A percentile compares a stretch with the other conserved stretches of the same genome.
These are phyloP conservation scores for Galerucella nymphaeae DNA, from an alignment of 2,888 invertebrate species.

Conservation along the genomic window DNA sequence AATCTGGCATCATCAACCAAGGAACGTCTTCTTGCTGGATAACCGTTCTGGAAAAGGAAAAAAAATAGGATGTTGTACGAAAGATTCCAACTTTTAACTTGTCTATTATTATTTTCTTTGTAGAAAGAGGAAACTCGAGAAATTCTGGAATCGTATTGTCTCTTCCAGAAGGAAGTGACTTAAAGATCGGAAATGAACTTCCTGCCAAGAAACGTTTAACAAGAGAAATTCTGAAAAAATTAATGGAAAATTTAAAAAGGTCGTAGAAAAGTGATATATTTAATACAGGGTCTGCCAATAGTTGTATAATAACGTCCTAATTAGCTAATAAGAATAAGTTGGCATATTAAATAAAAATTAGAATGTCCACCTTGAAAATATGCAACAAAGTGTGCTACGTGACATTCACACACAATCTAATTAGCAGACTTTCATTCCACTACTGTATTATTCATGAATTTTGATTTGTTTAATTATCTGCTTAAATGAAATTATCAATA, in stretches of 20 bases:
- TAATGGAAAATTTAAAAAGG: background rate
- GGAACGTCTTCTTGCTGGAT: conserved; percentile 93
- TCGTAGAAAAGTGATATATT: too few species aligned
- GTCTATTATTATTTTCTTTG: background rate
- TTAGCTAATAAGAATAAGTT: background rate
- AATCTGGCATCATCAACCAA: conserved; percentile 98
- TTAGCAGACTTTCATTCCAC: conserved; percentile 12
- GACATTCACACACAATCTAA: conserved; percentile 17
- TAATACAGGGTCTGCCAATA: too few species aligned
- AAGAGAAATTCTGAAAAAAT: conserved; percentile 40
- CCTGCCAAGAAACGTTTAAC: conserved; percentile 42
- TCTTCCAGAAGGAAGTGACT: conserved; percentile 55
- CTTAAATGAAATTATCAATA: conserved; percentile 22
- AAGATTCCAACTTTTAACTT: background rate
- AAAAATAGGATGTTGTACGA: too few species aligned
- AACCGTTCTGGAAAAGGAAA: conserved; percentile 86
- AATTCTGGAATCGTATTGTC: conserved; percentile 50
- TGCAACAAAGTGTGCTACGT: conserved; percentile 7
- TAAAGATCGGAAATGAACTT: conserved; percentile 56
- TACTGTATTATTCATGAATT: conserved; percentile 18
- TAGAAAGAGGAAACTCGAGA: background rate
- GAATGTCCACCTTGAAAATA: conserved; percentile 11
- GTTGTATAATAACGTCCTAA: too few species aligned
- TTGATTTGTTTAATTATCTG: conserved; percentile 17
- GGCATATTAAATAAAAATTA: background rate